Evolutionary conservation across 2,888 invertebrate genomes (phyloP).

Genomic region (Drosophila neotestacea): DNA sequence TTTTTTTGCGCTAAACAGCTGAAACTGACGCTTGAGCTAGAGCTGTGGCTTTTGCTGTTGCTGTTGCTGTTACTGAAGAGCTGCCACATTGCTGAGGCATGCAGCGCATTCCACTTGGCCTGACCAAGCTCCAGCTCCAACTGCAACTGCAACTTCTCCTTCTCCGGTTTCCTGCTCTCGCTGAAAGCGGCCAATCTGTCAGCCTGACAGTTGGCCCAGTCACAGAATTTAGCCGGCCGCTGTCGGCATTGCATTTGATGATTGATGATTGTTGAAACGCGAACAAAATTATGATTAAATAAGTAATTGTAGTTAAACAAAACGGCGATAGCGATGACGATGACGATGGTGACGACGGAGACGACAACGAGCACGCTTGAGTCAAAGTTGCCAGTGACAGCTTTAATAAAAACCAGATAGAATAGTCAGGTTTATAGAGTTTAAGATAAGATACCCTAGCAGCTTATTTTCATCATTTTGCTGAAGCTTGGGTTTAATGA

Average conservation of each 20-base stretch:
- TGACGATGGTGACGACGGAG: slow-evolving; percentile 13
- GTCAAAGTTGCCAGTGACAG: slow-evolving; percentile 48
- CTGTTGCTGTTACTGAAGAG: slow-evolving; percentile 10
- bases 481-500: no score
- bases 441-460: not conserved
- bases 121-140: slow-evolving; percentile 28
- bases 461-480: no score
- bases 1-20: slow-evolving; percentile 66
- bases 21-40: slow-evolving; percentile 40
- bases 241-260: slow-evolving; percentile 82
- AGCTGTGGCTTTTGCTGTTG: not conserved
- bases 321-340: slow-evolving; percentile 55
- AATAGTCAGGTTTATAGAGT: not conserved
- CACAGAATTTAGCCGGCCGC: slow-evolving; percentile 69
- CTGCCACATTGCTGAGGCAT: slow-evolving; percentile 52
- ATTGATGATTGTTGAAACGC: slow-evolving; percentile 84
- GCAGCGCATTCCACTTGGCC: slow-evolving; percentile 71
- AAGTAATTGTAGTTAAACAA: slow-evolving; percentile 81
- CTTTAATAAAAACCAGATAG: not conserved
- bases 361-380: slow-evolving; percentile 54
- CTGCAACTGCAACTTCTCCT: slow-evolving; percentile 18
- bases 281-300: slow-evolving; percentile 83
- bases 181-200: slow-evolving; percentile 83
- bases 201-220: slow-evolving; percentile 81
- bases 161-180: slow-evolving; percentile 57